A percentile compares a stretch with the other conserved stretches of the same genome.
Conservation (phyloP, 2,888 invertebrate genomes). For the Baccha elongata region DNA sequence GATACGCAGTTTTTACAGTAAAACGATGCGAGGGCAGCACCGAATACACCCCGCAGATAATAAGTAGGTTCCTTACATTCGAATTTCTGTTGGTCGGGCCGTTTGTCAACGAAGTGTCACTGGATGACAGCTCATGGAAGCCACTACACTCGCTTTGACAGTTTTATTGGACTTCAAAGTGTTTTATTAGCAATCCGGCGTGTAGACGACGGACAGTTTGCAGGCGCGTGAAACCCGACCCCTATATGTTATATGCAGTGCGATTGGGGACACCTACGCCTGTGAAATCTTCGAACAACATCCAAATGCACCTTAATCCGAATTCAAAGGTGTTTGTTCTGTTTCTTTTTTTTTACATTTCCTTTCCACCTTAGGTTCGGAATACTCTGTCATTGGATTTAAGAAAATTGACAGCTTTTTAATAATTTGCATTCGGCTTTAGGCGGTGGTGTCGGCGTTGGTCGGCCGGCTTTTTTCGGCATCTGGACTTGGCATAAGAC, state of each 20-base stretch:
- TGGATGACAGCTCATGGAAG: constrained; percentile 69
- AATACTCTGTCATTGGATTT: constrained; percentile 62
- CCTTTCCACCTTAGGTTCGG: constrained; percentile 49
- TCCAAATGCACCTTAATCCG: constrained; percentile 22
- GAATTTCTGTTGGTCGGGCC: constrained; percentile 62
- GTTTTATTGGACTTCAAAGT: constrained; percentile 82
- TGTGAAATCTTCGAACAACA: constrained; percentile 37
- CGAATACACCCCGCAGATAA: constrained; percentile 34
- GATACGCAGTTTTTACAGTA: constrained; percentile 8
- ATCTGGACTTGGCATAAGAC: constrained; percentile 48
- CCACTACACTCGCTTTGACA: constrained; percentile 76
- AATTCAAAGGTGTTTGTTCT: constrained; percentile 21
- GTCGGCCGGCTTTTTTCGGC: constrained; percentile 15
- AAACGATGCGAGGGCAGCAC: constrained; percentile 39
- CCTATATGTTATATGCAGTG: constrained; percentile 77
- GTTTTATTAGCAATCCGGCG: constrained; percentile 80
- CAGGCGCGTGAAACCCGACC: constrained; percentile 78
- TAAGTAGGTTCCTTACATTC: constrained; percentile 19
- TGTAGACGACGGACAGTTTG: constrained; percentile 52
- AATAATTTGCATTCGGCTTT: constrained; percentile 70
- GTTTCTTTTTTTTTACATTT: constrained; percentile 6
- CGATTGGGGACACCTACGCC: constrained; percentile 56
- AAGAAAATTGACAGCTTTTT: constrained; percentile 73
- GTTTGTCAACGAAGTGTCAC: constrained; percentile 66
- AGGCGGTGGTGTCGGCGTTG: constrained; percentile 60